Base-by-base conservation (phyloP, 2,113 vertebrate species). In the Leucopsar rothschildi region DNA sequence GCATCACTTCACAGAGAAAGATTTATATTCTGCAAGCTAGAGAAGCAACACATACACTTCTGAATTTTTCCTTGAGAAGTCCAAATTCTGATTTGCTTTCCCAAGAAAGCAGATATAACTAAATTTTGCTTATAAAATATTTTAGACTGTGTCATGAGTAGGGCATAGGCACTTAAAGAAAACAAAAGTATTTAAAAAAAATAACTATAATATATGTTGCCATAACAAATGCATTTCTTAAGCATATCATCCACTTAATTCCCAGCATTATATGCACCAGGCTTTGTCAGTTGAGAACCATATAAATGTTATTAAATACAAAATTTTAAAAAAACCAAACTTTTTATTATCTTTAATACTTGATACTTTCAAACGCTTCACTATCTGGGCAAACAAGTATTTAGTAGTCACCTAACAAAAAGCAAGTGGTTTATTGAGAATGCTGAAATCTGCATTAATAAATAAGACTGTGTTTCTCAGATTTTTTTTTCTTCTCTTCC, bases 401-500 rank as follows among this genome's bases (percentile, higher is more conserved):
- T 98, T 96, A 96, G 95, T 82, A 97, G 95, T 71, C 69, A 87
- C 88, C 81, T 93, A 97, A 96, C 95, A 97, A 94, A 96, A 96
- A 95, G 79, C 94, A 97, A 98, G 96, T 84, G 96, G 92, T 96
- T 98, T 94, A 97, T 88, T 96, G 94, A 98, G 97, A 97, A 98
- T 94, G 95, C 96, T 98, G 97, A 98, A 97, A 98, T 97, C 97
- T 98, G 97, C 95, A 98, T 97, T 98, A 98, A 98, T 97, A 98
- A 98, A 98, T 93, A 95, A 96, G 91, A 94, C 96, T 90, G 94
- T 91, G 88, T 95, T 97, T 95, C 97, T 97, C 95, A 45, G 96
- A 96, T 97, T 96, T 97, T 97, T 35, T 73, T 96, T 94, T 27
- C 81, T 69, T 92, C 92, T 69, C 82, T 89, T 97, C 97, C 65